A percentile compares a stretch with the other conserved stretches of the same genome.
Conservation (phyloP, 53 echinoderm and acorn worm species). For the Luidia sarsii region DNA sequence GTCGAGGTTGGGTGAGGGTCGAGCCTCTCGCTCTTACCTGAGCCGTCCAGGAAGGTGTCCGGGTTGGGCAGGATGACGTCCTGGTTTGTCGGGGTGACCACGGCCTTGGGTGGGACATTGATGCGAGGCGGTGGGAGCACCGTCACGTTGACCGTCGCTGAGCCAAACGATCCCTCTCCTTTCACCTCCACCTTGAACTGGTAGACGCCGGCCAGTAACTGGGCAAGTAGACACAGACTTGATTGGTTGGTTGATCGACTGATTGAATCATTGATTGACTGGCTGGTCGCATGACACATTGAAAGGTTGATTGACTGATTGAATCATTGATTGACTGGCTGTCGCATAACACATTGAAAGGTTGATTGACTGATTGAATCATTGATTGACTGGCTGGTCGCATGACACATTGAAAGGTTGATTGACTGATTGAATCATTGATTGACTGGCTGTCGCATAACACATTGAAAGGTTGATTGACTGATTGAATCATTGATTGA, state of each 20-base stretch:
- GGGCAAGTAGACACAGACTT: not conserved
- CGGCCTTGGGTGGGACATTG: slow-evolving; percentile 79
- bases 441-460: too few relatives aligned
- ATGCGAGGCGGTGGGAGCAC: slow-evolving; percentile 76
- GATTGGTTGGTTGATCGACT: too few relatives aligned
- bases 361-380: too few relatives aligned
- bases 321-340: not conserved
- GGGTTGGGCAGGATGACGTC: slow-evolving; percentile 68
- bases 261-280: too few relatives aligned
- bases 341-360: too few relatives aligned
- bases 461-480: too few relatives aligned
- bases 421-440: too few relatives aligned
- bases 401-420: too few relatives aligned
- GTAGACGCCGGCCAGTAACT: slow-evolving; percentile 82
- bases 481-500: too few relatives aligned
- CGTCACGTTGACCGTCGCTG: slow-evolving; percentile 79
- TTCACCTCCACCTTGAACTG: slow-evolving; percentile 75
- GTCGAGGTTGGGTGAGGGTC: not conserved
- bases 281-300: too few relatives aligned
- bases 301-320: too few relatives aligned
- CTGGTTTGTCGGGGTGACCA: slow-evolving; percentile 71
- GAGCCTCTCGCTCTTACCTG: slow-evolving; percentile 47
- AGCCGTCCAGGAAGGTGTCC: slow-evolving; percentile 81
- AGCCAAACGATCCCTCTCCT: slow-evolving; percentile 58
- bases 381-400: too few relatives aligned